Evolutionary conservation across 2,797 vertebrate genomes (phyloP).

Genomic region (Sebastes hopkinsi): DNA sequence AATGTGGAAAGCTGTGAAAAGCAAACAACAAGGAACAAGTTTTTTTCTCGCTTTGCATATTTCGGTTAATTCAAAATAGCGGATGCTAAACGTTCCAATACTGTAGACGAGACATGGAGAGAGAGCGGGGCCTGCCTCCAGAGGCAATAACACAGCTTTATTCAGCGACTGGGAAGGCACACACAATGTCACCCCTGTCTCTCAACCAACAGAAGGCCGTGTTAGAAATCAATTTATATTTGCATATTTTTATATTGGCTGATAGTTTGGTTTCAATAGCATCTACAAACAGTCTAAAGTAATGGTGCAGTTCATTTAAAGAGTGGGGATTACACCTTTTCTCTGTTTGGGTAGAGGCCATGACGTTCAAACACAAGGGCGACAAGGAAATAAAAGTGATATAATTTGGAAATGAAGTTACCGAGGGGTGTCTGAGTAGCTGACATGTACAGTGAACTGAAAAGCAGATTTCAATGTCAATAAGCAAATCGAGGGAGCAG

Average conservation of each 20-base stretch:
- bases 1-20: conserved; percentile 2
- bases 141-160: conserved; percentile 41
- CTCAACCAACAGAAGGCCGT: conserved; percentile 30
- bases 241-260: conserved; percentile 65
- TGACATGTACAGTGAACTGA: conserved; percentile 67
- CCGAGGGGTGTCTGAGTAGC: conserved; percentile 59
- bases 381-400: conserved; percentile 74
- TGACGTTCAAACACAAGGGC: conserved; percentile 77
- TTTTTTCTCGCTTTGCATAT: conserved; percentile 52
- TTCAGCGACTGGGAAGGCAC: conserved; percentile 12
- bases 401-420: conserved; percentile 66
- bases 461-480: conserved; percentile 76
- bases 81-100: conserved; percentile 26
- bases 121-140: neutral
- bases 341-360: conserved; percentile 66
- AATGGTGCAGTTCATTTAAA: conserved; percentile 49
- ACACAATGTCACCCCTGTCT: conserved; percentile 70
- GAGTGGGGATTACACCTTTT: conserved; percentile 19
- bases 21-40: conserved; percentile 38
- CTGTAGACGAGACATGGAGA: neutral
- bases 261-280: conserved; percentile 50
- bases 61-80: conserved; percentile 38
- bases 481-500: conserved; percentile 59
- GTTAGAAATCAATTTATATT: conserved; percentile 60
- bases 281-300: conserved; percentile 62